phyloP scores from a whole-genome alignment of 1,140 invertebrate genomes.

The Sminthurides bifidus region DNA sequence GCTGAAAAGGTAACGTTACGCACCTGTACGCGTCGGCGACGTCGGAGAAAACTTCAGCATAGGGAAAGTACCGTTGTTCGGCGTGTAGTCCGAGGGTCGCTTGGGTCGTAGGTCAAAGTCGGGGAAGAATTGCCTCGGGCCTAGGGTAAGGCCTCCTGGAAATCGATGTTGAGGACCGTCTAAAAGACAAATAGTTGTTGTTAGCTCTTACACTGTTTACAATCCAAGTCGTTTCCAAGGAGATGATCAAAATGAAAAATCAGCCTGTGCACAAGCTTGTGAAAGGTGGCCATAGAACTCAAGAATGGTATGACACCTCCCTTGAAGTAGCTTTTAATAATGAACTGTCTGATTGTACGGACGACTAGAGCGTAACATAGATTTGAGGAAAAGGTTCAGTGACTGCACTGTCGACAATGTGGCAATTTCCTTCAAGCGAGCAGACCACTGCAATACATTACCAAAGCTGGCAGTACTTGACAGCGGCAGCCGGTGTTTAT shows the following conservation, averaged over 20 bases:
- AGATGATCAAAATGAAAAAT: background rate
- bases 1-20: constrained; percentile 1
- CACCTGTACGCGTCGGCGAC: constrained; percentile 23
- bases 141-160: constrained; percentile 24
- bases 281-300: background rate
- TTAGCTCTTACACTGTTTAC: background rate
- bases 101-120: constrained; percentile 14
- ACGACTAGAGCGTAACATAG: background rate
- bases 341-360: background rate
- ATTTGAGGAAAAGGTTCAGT: background rate
- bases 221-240: background rate
- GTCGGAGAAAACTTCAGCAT: constrained; percentile 25
- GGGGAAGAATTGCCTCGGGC: constrained; percentile 14
- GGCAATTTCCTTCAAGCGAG: background rate
- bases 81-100: constrained; percentile 13
- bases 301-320: background rate
- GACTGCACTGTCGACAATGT: background rate
- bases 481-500: background rate
- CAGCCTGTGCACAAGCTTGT: too few relatives aligned
- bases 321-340: background rate
- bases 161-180: constrained; percentile 29
- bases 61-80: constrained; percentile 18
- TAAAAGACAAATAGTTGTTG: constrained; percentile 1
- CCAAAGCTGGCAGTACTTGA: background rate
- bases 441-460: too few relatives aligned